Evolutionary conservation across 2,888 invertebrate genomes (phyloP).

Genomic region (Zygogramma bicolorata): DNA sequence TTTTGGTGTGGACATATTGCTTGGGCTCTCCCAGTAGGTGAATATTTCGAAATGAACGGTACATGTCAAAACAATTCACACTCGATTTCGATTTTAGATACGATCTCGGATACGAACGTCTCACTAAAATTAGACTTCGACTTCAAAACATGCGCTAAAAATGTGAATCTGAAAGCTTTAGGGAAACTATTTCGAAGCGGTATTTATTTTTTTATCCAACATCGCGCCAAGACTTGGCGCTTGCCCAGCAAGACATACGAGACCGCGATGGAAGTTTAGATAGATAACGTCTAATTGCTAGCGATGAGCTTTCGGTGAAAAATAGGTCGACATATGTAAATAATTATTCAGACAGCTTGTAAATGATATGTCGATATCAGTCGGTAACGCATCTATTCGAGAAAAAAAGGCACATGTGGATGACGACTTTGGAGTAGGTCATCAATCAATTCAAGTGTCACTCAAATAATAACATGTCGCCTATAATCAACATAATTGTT

Average conservation of each 20-base stretch:
- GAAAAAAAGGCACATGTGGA: background rate
- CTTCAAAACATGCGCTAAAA: background rate
- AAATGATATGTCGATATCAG: constrained; percentile 4
- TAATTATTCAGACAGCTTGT: background rate
- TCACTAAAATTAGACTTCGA: background rate
- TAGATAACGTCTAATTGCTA: background rate
- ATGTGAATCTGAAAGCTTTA: background rate
- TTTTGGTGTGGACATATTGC: too few relatives aligned
- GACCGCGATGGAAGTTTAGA: background rate
- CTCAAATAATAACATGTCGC: background rate
- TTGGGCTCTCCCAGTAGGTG: background rate
- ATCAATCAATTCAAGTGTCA: background rate
- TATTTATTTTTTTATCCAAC: constrained; percentile 7
- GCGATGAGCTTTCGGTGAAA: background rate
- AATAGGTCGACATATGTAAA: constrained; percentile 10
- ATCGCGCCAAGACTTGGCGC: background rate
- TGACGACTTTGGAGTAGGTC: background rate
- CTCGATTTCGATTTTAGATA: too few relatives aligned
- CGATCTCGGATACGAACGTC: too few relatives aligned
- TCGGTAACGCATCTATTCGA: background rate
- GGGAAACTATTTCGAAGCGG: background rate
- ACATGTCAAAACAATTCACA: background rate
- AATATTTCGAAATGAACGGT: background rate
- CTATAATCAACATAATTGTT: background rate
- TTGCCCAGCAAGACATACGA: background rate